These are phyloP conservation scores for Montipora foliosa DNA, from an alignment of 64 coral and sea anemone genomes.

Conservation along the genomic window DNA sequence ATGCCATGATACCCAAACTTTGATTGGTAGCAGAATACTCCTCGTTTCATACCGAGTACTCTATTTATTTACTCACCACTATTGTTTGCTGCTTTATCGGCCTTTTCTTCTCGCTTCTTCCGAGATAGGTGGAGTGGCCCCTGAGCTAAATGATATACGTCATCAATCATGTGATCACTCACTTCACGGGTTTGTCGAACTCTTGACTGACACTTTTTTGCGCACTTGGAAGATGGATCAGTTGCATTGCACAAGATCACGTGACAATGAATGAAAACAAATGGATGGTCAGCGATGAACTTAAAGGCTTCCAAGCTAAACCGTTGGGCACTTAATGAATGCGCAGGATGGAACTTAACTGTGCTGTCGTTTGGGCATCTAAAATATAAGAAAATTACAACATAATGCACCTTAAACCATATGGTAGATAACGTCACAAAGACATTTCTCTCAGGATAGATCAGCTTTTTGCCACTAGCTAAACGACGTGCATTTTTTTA, in stretches of 20 bases:
- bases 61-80: background rate
- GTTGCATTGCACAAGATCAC: constrained; percentile 50
- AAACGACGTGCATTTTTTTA: background rate
- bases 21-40: too few species aligned
- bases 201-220: constrained; percentile 35
- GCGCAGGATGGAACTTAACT: constrained; percentile 2
- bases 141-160: background rate
- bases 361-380: constrained; percentile 40
- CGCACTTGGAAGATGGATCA: constrained; percentile 23
- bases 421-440: background rate
- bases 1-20: too few species aligned
- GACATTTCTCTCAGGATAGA: background rate
- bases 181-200: constrained; percentile 18
- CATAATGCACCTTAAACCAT: background rate
- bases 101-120: background rate
- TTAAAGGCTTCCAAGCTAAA: constrained; percentile 58
- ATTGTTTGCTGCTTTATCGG: background rate
- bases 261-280: constrained; percentile 62
- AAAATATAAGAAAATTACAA: background rate
- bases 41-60: too few species aligned
- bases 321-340: background rate
- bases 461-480: background rate
- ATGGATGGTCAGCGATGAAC: constrained; percentile 23
- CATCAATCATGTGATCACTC: background rate
- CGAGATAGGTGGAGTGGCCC: background rate